Evolutionary conservation across 2,797 vertebrate genomes (phyloP), one percentile per base, ranked within the genome.

Genomic region (Mormyrops attenuatus): DNA sequence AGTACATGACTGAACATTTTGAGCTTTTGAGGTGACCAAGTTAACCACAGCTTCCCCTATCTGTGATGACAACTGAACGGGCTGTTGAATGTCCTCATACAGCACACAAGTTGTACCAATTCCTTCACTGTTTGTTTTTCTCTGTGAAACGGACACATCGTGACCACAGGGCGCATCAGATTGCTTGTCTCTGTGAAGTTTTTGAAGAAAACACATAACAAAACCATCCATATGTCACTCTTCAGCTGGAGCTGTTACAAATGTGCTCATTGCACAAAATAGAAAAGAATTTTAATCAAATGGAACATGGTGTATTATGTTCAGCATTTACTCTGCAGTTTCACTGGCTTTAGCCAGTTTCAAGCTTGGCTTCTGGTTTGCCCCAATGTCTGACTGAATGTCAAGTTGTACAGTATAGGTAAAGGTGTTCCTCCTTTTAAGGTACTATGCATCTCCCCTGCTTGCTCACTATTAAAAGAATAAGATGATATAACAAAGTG

Each of bases 11-110:
- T 91, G 91, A 92, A 91, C 63, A 41, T 90, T 34, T 87, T 87
- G 89, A 92, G 22, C 90, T 60, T 38, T 85, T 91, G 91, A 93
- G 89, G 93, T 92, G 91, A 94, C 89, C 85, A 88, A 87, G 90
- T 89, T 3, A 87, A 95, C 95, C 95, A 2, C 95, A 95, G 92
- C 95, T 95, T 97, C 96, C 94, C 13, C 88, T 93, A 92, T 94
- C 90, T 92, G 50, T 34, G 66, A 91, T 88, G 89, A 89, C 87
- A 92, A 93, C 93, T 87, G 52, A 92, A 80, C 88, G 60, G 66
- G 5, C 92, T 93, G 92, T 92, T 50, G 60, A 93, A 94, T 57
- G 52, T 63, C 85, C 89, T 86, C 52, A 89, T 92, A n/a, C 20
- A 52, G 22, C 91, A 82, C 90, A 60, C 82, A 93, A 92, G 93